Conservation (phyloP, 2,797 vertebrate genomes). For the Chanos chanos region DNA sequence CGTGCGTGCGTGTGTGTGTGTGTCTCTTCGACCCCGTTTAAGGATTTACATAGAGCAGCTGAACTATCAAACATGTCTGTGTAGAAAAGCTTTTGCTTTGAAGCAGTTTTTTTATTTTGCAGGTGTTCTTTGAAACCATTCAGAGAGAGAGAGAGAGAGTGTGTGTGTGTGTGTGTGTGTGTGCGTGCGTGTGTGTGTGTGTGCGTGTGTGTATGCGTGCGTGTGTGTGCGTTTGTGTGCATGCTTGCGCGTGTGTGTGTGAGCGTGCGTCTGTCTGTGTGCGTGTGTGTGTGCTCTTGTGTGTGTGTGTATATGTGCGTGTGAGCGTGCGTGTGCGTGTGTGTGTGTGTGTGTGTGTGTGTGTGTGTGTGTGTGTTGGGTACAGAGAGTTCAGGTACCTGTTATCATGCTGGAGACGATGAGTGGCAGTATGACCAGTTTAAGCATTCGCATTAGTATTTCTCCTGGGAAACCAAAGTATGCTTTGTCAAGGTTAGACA, state of each 20-base stretch:
- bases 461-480: slow-evolving; percentile 97
- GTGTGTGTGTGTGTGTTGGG: too few species aligned
- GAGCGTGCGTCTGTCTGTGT: too few species aligned
- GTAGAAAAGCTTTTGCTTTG: too few species aligned
- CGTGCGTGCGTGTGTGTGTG: neutral
- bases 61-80: neutral
- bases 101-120: too few species aligned
- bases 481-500: slow-evolving; percentile 85
- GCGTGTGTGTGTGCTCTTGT: too few species aligned
- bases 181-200: neutral
- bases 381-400: slow-evolving; percentile 68
- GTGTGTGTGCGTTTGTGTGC: neutral
- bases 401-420: slow-evolving; percentile 98
- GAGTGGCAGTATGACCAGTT: slow-evolving; percentile 92
- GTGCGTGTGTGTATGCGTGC: too few species aligned
- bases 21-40: neutral
- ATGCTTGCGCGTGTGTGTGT: too few species aligned
- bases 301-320: too few species aligned
- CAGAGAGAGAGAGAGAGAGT: neutral
- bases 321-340: neutral
- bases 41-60: too few species aligned
- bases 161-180: neutral
- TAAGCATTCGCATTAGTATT: slow-evolving; percentile 96
- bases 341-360: neutral
- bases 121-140: too few species aligned